These are phyloP conservation scores for Erannis defoliaria DNA, from an alignment of 2,888 invertebrate species.

Conservation along the genomic window DNA sequence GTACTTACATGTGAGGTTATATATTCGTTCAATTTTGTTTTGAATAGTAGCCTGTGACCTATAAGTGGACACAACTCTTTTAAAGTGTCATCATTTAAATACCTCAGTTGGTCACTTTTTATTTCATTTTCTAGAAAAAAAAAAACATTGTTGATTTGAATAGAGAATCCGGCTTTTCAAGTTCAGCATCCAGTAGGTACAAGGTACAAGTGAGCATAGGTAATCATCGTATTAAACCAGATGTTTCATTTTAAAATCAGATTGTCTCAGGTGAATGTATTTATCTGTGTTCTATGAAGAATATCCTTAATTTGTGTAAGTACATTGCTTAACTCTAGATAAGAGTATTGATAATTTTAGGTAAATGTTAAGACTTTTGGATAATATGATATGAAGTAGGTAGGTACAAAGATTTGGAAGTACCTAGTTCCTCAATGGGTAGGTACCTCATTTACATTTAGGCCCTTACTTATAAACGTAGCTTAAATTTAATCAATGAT, in stretches of 20 bases:
- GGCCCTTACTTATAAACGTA: too few species aligned
- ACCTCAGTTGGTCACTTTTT: background rate
- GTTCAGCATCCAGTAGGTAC: too few species aligned
- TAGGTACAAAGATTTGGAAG: too few species aligned
- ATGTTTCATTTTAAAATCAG: background rate
- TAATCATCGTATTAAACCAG: background rate
- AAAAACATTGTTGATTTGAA: too few species aligned
- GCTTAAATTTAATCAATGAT: too few species aligned
- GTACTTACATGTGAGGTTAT: background rate
- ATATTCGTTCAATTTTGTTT: background rate
- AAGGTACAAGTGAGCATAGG: too few species aligned
- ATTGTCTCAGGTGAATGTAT: background rate
- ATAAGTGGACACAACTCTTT: background rate
- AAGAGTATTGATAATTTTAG: background rate
- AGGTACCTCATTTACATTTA: too few species aligned
- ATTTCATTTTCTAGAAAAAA: background rate
- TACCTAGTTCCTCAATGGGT: background rate
- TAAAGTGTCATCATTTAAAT: background rate
- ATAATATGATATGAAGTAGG: too few species aligned
- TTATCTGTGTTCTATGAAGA: background rate
- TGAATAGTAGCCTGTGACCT: background rate
- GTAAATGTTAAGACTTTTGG: background rate
- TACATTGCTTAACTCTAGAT: too few species aligned
- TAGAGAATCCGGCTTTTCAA: too few species aligned
- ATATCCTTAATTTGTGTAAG: background rate